These are phyloP conservation scores for Vesta saturnalis DNA, from an alignment of 2,888 invertebrate genomes.

Conservation along the genomic window DNA sequence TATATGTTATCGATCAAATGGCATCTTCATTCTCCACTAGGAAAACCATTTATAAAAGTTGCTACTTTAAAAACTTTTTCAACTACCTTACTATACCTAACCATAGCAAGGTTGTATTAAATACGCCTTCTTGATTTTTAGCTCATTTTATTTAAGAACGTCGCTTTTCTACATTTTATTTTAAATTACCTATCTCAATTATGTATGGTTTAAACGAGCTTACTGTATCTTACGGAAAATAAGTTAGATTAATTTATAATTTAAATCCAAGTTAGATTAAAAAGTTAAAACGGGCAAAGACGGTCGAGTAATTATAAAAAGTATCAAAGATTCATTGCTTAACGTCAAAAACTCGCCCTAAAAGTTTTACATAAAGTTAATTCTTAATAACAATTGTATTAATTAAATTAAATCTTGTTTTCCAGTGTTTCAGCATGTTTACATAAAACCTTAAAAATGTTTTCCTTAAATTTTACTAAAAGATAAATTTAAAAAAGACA, in stretches of 20 bases:
- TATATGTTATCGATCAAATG: too few species aligned
- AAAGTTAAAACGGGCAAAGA: not conserved
- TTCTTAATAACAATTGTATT: constrained; percentile 8
- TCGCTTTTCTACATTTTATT: too few species aligned
- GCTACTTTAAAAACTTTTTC: too few species aligned
- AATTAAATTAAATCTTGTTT: constrained; percentile 19
- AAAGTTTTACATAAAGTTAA: not conserved
- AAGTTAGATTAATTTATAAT: not conserved
- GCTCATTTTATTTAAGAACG: too few species aligned
- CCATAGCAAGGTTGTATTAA: too few species aligned
- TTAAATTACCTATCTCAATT: not conserved
- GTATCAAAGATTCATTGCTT: not conserved
- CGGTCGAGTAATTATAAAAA: not conserved
- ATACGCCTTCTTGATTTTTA: too few species aligned
- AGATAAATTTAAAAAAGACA: constrained; percentile 20
- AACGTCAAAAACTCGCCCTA: constrained; percentile 1
- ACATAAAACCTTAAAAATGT: constrained; percentile 19
- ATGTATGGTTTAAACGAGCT: not conserved
- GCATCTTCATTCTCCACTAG: too few species aligned
- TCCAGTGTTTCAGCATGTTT: constrained; percentile 7
- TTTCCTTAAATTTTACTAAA: constrained; percentile 11
- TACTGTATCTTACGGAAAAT: not conserved
- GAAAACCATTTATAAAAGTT: too few species aligned
- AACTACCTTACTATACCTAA: too few species aligned
- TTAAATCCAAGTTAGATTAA: not conserved